Base-by-base conservation (phyloP, 2,888 invertebrate species). In the Pterostichus niger region DNA sequence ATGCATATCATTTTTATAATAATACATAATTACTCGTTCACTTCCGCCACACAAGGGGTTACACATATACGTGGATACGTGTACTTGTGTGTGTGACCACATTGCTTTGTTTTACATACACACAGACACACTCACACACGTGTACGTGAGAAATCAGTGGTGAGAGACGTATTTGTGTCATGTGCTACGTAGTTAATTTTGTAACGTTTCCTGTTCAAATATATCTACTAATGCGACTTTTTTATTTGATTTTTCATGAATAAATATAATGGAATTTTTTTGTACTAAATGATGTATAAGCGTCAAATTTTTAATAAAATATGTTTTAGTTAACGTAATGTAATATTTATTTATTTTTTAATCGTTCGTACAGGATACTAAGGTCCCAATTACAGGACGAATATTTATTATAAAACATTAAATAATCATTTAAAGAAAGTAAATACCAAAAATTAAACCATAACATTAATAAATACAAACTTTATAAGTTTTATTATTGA, bases 1-100 rank as follows among this genome's bases (percentile, higher is more conserved):
- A 82, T 82, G 75, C 83, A 77, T 83, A 83, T 83, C 52, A 83
- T 83, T 83, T 83, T 83, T 77, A 83, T 83, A 83, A 83, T 83
- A 83, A 83, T 77, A 83, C 68, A 54, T 83, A 83, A 83, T 83
- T 77, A 83, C 77, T 24, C 61, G 64, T 54, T 76, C 76, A 83
- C 83, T 83, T 83, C 83, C 83, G 77, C 44, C 35, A 61, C 24
- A 13, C 54, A 31, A 75, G 82, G 81, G 82, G 82, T 59, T 75
- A 82, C 61, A 56, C 56, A 75, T 49, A 46, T 64, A 80, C 68
- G 49, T 13, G 13, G n/a, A 82, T 46, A 75, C 40, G 68, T 44
- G 75, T 31, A 6, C 3, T 3, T 40, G 33, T 75, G 75, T 35
- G 54, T 40, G 73, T 81, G 49, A 24, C 52, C 35, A 73, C 81